phyloP scores from a whole-genome alignment of 2,888 invertebrate genomes.

The Volucella inflata region DNA sequence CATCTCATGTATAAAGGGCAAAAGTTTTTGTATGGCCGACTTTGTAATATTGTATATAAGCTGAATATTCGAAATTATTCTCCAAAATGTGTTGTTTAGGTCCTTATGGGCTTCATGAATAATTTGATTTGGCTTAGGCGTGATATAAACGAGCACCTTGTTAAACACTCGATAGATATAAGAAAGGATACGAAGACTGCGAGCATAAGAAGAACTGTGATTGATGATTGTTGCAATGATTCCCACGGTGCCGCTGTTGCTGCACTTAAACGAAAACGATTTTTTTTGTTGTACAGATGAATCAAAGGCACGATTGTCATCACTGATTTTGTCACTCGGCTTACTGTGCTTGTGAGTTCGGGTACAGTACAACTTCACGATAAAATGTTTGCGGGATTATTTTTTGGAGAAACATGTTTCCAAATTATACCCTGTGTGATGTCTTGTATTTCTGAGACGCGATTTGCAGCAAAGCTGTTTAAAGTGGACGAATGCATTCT shows the following conservation, averaged over 20 bases:
- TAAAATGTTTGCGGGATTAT: constrained; percentile 21
- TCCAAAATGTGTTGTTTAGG: too few relatives aligned
- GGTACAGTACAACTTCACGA: constrained; percentile 1
- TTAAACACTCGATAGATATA: neutral
- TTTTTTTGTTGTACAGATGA: constrained; percentile 6
- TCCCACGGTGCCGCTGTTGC: constrained; percentile 5
- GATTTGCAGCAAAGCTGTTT: too few relatives aligned
- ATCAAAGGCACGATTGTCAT: too few relatives aligned
- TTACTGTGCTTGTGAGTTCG: constrained; percentile 1
- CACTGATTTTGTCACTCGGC: too few relatives aligned
- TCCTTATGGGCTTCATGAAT: too few relatives aligned
- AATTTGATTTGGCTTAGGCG: neutral
- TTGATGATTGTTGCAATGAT: constrained; percentile 11
- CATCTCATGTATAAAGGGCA: too few relatives aligned
- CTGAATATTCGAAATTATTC: too few relatives aligned
- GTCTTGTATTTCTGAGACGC: constrained; percentile 11
- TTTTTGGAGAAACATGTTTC: too few relatives aligned
- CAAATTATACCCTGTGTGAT: neutral
- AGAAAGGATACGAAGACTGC: neutral
- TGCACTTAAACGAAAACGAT: too few relatives aligned
- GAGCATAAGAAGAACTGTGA: constrained; percentile 14
- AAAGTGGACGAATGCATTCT: too few relatives aligned
- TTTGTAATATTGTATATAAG: too few relatives aligned
- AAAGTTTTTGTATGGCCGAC: too few relatives aligned
- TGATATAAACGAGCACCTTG: neutral